Conservation (phyloP, 2,113 vertebrate genomes). For the Dendropsophus ebraccatus region DNA sequence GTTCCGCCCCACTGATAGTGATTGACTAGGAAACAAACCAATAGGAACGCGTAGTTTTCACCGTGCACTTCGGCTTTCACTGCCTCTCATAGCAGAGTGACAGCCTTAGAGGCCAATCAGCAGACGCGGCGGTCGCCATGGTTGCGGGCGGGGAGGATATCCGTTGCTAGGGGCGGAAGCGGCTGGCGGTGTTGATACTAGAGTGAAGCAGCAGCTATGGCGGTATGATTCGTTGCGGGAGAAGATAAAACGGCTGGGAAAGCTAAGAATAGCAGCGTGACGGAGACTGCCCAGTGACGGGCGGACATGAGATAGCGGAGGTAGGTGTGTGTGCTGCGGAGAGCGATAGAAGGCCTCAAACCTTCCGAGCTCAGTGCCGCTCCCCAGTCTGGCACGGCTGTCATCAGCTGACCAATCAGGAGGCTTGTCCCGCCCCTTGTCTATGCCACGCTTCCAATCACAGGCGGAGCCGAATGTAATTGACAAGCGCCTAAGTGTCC, state of each 20-base stretch:
- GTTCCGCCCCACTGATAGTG: too few species aligned
- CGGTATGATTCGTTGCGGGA: conserved; percentile 6
- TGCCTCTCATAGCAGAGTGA: background rate
- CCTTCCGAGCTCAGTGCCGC: background rate
- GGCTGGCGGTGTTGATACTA: conserved; percentile 33
- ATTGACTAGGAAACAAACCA: background rate
- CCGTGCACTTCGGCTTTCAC: background rate
- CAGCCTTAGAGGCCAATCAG: background rate
- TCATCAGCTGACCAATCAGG: background rate
- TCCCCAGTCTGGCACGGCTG: conserved; percentile 40
- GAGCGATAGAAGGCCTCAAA: background rate
- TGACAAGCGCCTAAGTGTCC: background rate
- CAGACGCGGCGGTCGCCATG: background rate
- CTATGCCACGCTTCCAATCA: background rate
- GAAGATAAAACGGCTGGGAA: background rate
- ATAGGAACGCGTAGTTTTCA: background rate
- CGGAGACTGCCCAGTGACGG: background rate
- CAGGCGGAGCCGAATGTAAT: background rate
- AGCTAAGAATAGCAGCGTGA: background rate
- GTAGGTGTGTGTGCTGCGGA: background rate
- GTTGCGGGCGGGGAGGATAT: conserved; percentile 34
- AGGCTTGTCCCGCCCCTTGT: background rate
- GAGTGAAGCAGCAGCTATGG: background rate
- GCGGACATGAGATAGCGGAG: conserved; percentile 47
- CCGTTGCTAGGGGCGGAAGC: conserved; percentile 52